A percentile compares a stretch with the other conserved stretches of the same genome.
These are phyloP conservation scores for Guaruba guarouba DNA, from an alignment of 2,113 vertebrate species.

Conservation along the genomic window DNA sequence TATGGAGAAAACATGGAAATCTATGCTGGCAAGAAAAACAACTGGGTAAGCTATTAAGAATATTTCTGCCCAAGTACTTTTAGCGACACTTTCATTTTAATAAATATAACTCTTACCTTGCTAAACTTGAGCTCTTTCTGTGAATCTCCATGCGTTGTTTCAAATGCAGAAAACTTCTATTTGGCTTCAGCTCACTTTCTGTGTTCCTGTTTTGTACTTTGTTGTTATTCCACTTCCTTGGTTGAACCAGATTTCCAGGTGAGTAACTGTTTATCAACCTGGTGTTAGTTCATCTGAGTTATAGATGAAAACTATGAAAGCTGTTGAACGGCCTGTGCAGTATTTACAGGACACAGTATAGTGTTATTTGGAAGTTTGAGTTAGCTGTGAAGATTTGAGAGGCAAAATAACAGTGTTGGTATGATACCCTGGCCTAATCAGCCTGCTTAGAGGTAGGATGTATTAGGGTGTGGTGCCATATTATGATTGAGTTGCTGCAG, in stretches of 20 bases:
- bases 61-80: background rate
- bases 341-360: background rate
- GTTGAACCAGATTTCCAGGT: background rate
- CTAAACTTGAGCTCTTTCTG: background rate
- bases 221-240: background rate
- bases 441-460: background rate
- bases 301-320: background rate
- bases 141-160: background rate
- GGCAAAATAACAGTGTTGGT: background rate
- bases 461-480: background rate
- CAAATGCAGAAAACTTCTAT: background rate
- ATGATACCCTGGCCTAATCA: background rate
- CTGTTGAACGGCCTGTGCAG: background rate
- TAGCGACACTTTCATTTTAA: background rate
- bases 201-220: background rate
- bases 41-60: constrained; percentile 84
- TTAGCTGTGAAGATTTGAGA: background rate
- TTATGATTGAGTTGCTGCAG: background rate
- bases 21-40: constrained; percentile 95
- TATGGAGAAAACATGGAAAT: constrained; percentile 95
- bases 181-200: background rate
- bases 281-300: background rate
- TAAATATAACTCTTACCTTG: background rate
- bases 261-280: background rate
- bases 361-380: background rate